Base-by-base conservation (phyloP, 1,140 invertebrate species). In the Onthophagus taurus region DNA sequence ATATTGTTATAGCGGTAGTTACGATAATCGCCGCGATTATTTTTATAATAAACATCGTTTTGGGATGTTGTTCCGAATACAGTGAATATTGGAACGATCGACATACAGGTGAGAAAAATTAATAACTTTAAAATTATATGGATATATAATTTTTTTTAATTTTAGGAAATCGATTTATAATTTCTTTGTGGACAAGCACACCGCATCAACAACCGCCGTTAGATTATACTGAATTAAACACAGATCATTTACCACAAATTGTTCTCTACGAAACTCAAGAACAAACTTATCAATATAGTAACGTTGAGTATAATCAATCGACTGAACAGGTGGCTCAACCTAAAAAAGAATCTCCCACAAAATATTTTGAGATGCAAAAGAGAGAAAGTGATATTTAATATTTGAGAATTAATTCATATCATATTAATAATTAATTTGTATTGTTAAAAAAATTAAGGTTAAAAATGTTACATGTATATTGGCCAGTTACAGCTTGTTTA, bases 121-220 rank as follows among this genome's bases (percentile, higher is more conserved):
- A n/a, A n/a, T n/a, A n/a, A n/a, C n/a, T n/a, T n/a, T n/a, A n/a
- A n/a, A n/a, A n/a, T n/a, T n/a, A n/a, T n/a, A n/a, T n/a, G n/a
- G n/a, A n/a, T 6, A 14, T 20, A 35, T 35, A 23, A 6, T 1
- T 39, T 39, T 6, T 39, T 39, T 66, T 67, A 31, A n/a, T n/a
- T n/a, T n/a, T 53, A 85, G 84, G 83, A 23, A 88, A 88, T 66
- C 81, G 85, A 52, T 88, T 81, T 81, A 69, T 89, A 43, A 74
- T 85, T 8, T 82, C 85, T 6, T 69, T 89, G 56, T 90, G 83
- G 83, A 81, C 84, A 9, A 72, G 80, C 26, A 83, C 84, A 11
- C 85, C 87, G 0, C 78, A 85, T 51, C 80, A 85, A 45, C 84
- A 86, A 60, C 83, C 84, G n/a, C 79, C 87, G 5, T 59, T 90